These are phyloP conservation scores for Elanus axillaris DNA, from an alignment of 2,113 vertebrate species.

Conservation along the genomic window DNA sequence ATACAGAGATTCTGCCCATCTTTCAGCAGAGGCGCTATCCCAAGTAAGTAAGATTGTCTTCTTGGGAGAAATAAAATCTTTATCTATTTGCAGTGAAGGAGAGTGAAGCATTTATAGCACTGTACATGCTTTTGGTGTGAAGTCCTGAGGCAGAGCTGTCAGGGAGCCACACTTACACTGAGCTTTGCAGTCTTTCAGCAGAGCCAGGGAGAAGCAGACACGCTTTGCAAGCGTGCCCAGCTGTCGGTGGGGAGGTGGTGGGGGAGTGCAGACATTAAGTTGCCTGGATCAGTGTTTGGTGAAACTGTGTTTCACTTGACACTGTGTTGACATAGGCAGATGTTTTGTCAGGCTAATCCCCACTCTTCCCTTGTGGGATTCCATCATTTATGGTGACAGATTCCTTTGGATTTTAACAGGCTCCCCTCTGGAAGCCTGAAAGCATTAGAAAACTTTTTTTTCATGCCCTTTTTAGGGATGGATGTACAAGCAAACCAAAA, in stretches of 20 bases:
- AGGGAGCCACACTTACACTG: background rate
- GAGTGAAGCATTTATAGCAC: background rate
- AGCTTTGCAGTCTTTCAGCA: background rate
- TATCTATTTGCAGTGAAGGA: background rate
- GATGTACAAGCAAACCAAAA: background rate
- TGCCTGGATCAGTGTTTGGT: background rate
- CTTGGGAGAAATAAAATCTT: slow-evolving; percentile 6
- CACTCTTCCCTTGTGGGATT: slow-evolving; percentile 1
- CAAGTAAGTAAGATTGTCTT: slow-evolving; percentile 79
- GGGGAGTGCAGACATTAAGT: background rate
- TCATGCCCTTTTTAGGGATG: background rate
- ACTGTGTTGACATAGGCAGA: background rate
- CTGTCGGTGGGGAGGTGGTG: background rate
- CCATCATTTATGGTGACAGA: background rate
- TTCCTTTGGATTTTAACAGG: slow-evolving; percentile 19
- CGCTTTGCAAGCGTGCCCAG: background rate
- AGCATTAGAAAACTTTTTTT: background rate
- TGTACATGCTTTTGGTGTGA: background rate
- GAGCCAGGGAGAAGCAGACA: background rate
- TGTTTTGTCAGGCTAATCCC: slow-evolving; percentile 34
- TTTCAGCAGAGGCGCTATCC: slow-evolving; percentile 88
- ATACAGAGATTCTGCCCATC: slow-evolving; percentile 87
- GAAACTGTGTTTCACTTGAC: background rate
- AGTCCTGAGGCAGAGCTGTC: background rate
- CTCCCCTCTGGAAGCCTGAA: background rate